A percentile compares a stretch with the other conserved stretches of the same genome.
Evolutionary conservation across 2,113 vertebrate species (phyloP).

Genomic region (Tychaedon coryphoeus): DNA sequence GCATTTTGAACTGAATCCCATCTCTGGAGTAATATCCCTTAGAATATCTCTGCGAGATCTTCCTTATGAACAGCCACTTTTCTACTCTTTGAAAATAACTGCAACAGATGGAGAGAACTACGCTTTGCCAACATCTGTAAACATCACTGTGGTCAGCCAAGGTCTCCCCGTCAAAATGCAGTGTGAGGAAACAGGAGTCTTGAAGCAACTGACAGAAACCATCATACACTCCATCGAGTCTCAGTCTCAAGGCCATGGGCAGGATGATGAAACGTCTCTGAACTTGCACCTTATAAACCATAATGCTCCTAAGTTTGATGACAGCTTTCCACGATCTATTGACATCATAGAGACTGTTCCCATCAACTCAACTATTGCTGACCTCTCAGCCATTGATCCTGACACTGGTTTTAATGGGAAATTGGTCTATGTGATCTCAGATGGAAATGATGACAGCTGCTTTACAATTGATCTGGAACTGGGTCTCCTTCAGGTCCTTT

Average conservation of each 20-base stretch:
- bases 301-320: constrained; percentile 85
- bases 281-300: constrained; percentile 85
- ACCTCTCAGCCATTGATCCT: constrained; percentile 81
- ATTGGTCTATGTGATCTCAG: constrained; percentile 85
- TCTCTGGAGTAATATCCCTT: constrained; percentile 83
- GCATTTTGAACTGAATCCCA: constrained; percentile 83
- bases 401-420: constrained; percentile 89
- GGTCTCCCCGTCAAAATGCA: constrained; percentile 69
- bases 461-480: constrained; percentile 86
- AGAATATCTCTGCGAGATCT: constrained; percentile 72
- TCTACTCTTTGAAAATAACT: constrained; percentile 82
- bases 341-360: constrained; percentile 82
- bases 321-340: constrained; percentile 81
- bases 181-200: constrained; percentile 88
- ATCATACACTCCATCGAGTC: constrained; percentile 86
- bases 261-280: constrained; percentile 83
- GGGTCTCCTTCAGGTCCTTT: constrained; percentile 83
- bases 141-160: constrained; percentile 79
- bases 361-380: constrained; percentile 78
- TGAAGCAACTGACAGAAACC: constrained; percentile 83
- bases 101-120: constrained; percentile 87
- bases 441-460: constrained; percentile 90
- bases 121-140: constrained; percentile 81
- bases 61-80: constrained; percentile 33
- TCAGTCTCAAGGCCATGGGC: constrained; percentile 68